Evolutionary conservation across 2,113 vertebrate species (phyloP), one percentile per base, ranked within the genome.

Genomic region (Heterotilapia buettikoferi): DNA sequence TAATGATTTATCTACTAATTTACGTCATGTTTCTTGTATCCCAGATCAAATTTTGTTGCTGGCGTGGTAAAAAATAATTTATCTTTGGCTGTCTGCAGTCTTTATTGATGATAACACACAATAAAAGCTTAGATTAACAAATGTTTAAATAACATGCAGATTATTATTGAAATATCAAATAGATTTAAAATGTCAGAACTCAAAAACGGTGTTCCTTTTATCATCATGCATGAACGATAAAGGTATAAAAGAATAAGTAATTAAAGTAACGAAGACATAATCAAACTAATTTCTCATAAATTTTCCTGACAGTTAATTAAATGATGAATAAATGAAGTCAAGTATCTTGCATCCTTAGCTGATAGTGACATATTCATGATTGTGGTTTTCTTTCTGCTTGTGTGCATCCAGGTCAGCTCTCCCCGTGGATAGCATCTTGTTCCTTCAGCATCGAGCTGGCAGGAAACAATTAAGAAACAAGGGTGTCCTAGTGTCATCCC

Each of bases 341-440:
- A 31, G 5, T 21, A 16, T 16, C 29, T 29, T 29, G 13, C 9
- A 6, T 47, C 16, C 24, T 83, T 33, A 24, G 13, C 57, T 16
- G 13, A 53, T 1, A 29, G 13, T 38, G n/a, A 43, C 13, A 6
- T 9, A 29, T 45, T 36, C 18, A 40, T 86, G 38, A 5, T 47
- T 71, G 54, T 56, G n/a, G 5, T 79, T 53, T 45, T 53, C 9
- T 71, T 53, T n/a, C 9, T 76, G 7, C 13, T 33, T 85, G 7
- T 80, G 5, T 16, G 3, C 53, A 7, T 80, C 21, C 85, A 95
- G 94, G 68, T 85, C 6, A 53, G n/a, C 5, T 33, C 53, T 91
- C 3, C 91, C 92, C 1, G 81, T 92, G 73, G 92, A 94, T 73
- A 84, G 84, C 68, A 87, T 94, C 29, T n/a, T 94, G 53, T 95